Evolutionary conservation across 2,797 vertebrate species (phyloP), one percentile per base, ranked within the genome.

Genomic region (Petrocephalus schoutedeni): DNA sequence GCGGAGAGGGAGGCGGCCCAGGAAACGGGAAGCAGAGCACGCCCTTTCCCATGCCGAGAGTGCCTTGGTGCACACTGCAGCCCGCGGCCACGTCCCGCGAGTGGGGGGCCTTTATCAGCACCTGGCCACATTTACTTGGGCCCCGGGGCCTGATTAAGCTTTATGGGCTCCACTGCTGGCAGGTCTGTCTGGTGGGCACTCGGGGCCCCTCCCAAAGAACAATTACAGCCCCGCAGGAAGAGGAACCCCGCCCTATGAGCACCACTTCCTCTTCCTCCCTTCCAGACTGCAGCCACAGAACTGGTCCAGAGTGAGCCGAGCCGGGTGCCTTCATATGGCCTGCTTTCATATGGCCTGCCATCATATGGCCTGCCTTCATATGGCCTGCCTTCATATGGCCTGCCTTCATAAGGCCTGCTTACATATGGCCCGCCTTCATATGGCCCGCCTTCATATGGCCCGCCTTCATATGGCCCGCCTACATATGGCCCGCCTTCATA

Each of bases 21-120:
- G 92, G 93, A 89, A 9, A 92, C 95, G 96, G 96, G 95, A 96
- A 95, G 93, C 94, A 93, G 92, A 94, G 91, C 94, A 95, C 96
- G 89, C 91, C 89, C 91, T 94, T 95, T 96, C 94, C 94, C 94
- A 95, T 91, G 93, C 89, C 90, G 88, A 93, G 89, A 91, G 90
- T 67, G 32, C 64, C 64, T 86, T 82, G 88, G 32, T 53, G 67
- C 54, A 56, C 87, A 89, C 32, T 45, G 71, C 16, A 45, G 14
- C 32, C 71, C 71, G 7, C 32, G 71, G 71, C 41, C 16, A 45
- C 36, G 16, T 74, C 77, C 85, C 86, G 58, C 82, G 77, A 87
- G 87, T 6, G 67, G 86, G 90, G 87, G 21, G 71, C 54, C 36
- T 90, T 92, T 88, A 90, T 90, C 89, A 86, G 45, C 45, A 90